phyloP scores from a whole-genome alignment of 1,140 invertebrate species.

The Bacillus rossius region DNA sequence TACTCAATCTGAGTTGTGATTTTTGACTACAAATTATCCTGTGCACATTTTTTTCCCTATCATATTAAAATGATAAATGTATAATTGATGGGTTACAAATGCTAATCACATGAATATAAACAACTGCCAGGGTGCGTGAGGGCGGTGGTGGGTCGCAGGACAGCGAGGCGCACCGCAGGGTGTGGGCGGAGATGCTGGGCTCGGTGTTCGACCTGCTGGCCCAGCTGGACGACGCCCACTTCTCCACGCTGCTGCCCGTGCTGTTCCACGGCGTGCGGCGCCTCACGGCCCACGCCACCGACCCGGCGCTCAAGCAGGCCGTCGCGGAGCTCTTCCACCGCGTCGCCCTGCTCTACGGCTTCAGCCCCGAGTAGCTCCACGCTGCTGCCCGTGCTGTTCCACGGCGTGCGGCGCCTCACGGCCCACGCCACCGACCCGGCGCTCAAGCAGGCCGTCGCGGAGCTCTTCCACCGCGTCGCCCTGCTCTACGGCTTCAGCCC shows the following conservation, averaged over 20 bases:
- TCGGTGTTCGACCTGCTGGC: constrained; percentile 53
- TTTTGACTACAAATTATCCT: too few species aligned
- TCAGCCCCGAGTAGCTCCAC: constrained; percentile 45
- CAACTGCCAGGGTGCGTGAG: too few species aligned
- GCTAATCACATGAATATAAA: too few species aligned
- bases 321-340: constrained; percentile 54
- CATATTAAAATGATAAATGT: too few species aligned
- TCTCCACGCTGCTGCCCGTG: constrained; percentile 55
- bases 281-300: constrained; percentile 54
- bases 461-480: constrained; percentile 53
- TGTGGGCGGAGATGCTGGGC: constrained; percentile 58
- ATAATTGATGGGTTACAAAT: too few species aligned
- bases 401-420: constrained; percentile 54
- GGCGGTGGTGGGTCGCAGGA: constrained; percentile 43
- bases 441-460: constrained; percentile 53
- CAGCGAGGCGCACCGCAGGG: constrained; percentile 55
- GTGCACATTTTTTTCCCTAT: too few species aligned
- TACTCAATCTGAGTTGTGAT: too few species aligned
- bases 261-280: constrained; percentile 55
- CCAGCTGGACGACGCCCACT: constrained; percentile 48
- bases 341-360: constrained; percentile 53
- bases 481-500: constrained; percentile 51
- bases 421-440: constrained; percentile 53
- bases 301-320: constrained; percentile 52
- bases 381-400: constrained; percentile 56